Conservation (phyloP, 1,140 invertebrate genomes). For the Drosophila repletoides region DNA sequence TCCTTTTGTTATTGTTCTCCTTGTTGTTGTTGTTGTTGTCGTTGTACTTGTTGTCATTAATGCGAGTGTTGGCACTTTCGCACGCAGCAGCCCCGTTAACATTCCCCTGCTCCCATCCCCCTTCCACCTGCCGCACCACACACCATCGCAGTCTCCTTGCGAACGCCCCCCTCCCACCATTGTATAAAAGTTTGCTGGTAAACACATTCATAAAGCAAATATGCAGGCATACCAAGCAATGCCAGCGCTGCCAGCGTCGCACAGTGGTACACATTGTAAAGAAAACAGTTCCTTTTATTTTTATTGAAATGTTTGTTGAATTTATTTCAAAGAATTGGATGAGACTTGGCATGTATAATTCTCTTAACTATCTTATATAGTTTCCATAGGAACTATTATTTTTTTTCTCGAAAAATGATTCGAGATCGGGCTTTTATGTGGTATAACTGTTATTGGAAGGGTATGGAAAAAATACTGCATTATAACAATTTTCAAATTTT, state of each 20-base stretch:
- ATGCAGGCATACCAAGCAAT: conserved; percentile 45
- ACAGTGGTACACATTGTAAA: background rate
- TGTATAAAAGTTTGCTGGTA: conserved; percentile 72
- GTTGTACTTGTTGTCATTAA: conserved; percentile 68
- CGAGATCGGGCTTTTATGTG: no score
- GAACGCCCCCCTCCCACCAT: background rate
- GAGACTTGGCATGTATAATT: no score
- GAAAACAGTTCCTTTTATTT: no score
- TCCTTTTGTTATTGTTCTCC: conserved; percentile 20
- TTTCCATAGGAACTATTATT: no score
- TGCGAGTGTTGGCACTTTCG: conserved; percentile 79
- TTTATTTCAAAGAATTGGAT: no score
- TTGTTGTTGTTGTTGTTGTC: conserved; percentile 21
- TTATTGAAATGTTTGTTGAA: no score
- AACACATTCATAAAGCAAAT: conserved; percentile 80
- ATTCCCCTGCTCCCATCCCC: background rate
- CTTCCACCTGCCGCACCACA: background rate
- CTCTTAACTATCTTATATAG: no score
- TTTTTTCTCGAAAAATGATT: no score
- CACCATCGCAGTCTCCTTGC: background rate
- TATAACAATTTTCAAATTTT: no score
- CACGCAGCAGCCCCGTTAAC: conserved; percentile 48
- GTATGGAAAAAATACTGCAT: no score
- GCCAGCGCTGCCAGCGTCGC: conserved; percentile 10
- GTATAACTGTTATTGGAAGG: no score